Base-by-base conservation (phyloP, 2,888 invertebrate species). In the Synergus itoensis region DNA sequence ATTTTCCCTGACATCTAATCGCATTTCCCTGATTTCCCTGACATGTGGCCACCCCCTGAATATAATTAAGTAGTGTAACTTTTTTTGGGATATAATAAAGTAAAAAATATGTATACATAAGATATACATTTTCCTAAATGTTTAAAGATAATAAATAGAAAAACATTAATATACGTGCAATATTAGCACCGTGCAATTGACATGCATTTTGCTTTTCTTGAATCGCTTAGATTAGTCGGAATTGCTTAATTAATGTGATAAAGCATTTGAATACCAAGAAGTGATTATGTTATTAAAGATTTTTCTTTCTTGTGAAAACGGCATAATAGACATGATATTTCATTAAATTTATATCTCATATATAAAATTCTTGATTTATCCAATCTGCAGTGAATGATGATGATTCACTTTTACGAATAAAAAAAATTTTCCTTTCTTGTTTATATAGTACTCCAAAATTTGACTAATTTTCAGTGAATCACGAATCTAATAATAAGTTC, bases 161-260 rank as follows among this genome's bases (percentile, higher is more conserved):
- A 16, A 48, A n/a, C 48, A 73, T 53, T 14, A 45, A 36, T n/a
- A 45, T 3, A 40, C 73, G 53, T 73, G 73, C 40, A 73, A 11
- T 48, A 36, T 73, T 36, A 48, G n/a, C n/a, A 48, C 36, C 73
- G 28, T 53, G n/a, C 40, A 48, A 73, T n/a, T 36, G 48, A 36
- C 53, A 73, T 36, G 73, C 12, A 65, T 43, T 65, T 65, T 36
- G 36, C 53, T 53, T 73, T 73, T 73, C 53, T 36, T 48, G 16
- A 73, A 40, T 73, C 53, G 36, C 36, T 73, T 0, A 53, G 73
- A 73, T 53, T 53, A 73, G 73, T 28, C 4, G 28, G 73, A 73
- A 53, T 53, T 48, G 11, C 53, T 73, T 11, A 73, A 53, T 48
- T 36, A 48, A 40, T 73, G 36, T 48, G 73, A 73, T 73, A 73